These are phyloP conservation scores for Epinephelus moara DNA, from an alignment of 2,113 vertebrate species.

Conservation along the genomic window DNA sequence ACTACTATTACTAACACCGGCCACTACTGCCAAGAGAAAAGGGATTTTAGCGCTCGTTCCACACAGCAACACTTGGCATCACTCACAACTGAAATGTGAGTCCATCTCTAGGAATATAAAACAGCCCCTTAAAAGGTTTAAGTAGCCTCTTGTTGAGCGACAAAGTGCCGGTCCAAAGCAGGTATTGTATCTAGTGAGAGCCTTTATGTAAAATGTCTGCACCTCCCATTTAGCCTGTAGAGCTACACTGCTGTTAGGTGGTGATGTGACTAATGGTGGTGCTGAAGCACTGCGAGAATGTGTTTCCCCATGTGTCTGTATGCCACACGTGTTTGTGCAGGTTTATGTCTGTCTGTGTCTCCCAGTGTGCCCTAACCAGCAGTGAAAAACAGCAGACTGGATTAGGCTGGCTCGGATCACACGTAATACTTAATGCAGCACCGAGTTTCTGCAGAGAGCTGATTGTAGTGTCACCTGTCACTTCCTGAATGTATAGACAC, in stretches of 20 bases:
- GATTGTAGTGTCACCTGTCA: constrained; percentile 47
- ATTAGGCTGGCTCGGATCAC: constrained; percentile 62
- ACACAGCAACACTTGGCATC: constrained; percentile 29
- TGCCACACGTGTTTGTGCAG: constrained; percentile 32
- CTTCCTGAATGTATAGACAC: constrained; percentile 22
- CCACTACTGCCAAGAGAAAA: constrained; percentile 31
- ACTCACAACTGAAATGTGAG: constrained; percentile 42
- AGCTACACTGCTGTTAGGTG: constrained; percentile 40
- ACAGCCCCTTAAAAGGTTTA: constrained; percentile 31
- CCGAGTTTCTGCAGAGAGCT: constrained; percentile 30
- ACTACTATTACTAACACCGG: constrained; percentile 21
- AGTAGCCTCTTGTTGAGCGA: constrained; percentile 56
- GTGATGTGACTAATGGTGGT: constrained; percentile 61
- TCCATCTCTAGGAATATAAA: constrained; percentile 56
- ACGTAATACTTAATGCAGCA: constrained; percentile 36
- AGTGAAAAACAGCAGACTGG: constrained; percentile 53
- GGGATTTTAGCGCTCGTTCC: constrained; percentile 33
- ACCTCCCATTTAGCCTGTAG: constrained; percentile 39
- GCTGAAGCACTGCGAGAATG: constrained; percentile 22
- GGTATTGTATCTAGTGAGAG: constrained; percentile 43
- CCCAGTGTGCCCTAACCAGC: constrained; percentile 51
- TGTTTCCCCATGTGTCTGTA: constrained; percentile 34
- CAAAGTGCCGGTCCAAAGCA: constrained; percentile 48
- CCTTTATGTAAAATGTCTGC: constrained; percentile 60
- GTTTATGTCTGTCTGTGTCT: constrained; percentile 35